Evolutionary conservation across 2,113 vertebrate species (phyloP).

Genomic region (Dromaius novaehollandiae): DNA sequence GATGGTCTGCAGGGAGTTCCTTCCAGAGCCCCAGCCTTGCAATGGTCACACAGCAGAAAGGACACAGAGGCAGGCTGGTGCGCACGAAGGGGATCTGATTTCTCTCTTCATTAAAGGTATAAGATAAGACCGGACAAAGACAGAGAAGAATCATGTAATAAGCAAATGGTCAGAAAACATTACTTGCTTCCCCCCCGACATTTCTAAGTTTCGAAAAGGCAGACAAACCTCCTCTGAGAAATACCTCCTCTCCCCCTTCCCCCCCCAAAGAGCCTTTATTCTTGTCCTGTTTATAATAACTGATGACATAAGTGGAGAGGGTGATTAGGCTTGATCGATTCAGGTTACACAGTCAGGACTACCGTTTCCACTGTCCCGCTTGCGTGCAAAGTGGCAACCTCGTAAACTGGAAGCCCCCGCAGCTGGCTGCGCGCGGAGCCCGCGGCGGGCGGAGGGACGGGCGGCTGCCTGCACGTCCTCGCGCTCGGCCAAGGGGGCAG

Average conservation of each 20-base stretch:
- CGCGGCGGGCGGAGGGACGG: constrained; percentile 44
- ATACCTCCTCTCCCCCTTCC: no score
- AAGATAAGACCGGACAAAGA: neutral
- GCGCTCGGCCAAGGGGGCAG: constrained; percentile 77
- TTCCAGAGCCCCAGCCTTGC: neutral
- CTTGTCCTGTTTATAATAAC: neutral
- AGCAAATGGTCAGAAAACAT: neutral
- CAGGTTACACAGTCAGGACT: neutral
- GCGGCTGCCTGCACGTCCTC: constrained; percentile 69
- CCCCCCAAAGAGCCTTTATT: neutral
- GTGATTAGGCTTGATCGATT: accelerated
- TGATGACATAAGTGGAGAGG: neutral
- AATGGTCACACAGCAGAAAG: neutral
- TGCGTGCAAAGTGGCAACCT: neutral
- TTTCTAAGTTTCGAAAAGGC: neutral
- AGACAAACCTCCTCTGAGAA: neutral
- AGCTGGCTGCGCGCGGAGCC: neutral
- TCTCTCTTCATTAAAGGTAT: neutral
- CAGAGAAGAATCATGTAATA: neutral
- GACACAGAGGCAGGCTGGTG: neutral
- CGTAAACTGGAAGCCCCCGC: neutral
- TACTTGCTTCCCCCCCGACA: neutral
- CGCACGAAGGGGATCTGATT: neutral
- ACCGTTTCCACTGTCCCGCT: neutral
- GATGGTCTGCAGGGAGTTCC: neutral